Base-by-base conservation (phyloP, 2,888 invertebrate genomes). In the Linnaemya tessellans region DNA sequence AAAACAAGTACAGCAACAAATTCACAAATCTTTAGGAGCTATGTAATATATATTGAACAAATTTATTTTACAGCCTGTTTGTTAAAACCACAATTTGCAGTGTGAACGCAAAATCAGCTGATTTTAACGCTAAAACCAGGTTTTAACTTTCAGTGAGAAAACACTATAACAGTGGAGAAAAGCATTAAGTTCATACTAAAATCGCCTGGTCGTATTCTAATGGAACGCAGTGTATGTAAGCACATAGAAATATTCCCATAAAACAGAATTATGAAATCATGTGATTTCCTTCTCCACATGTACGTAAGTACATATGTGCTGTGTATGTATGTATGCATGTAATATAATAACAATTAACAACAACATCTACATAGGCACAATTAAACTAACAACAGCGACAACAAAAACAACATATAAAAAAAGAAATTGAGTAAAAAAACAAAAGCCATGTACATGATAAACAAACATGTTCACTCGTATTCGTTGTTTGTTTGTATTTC, bases 251-350 rank as follows among this genome's bases (percentile, higher is more conserved):
- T 9, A 65, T 84, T 74, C 43, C 79, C 56, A 80, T 70, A 83
- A 71, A 81, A 51, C 41, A 20, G 70, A 60, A 75, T 79, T 73
- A 80, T 78, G 67, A 80, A 84, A 80, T 84, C 84, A 84, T 84
- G 84, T 84, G 84, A 84, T 84, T 84, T 80, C 77, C 80, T 84
- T 46, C 35, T 22, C 62, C 22, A 56, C n/a, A 75, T 8, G 15
- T 49, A 25, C 2, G 25, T 30, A n/a, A n/a, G n/a, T n/a, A n/a
- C n/a, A n/a, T 30, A 30, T 13, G 20, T 58, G 30, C 58, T 25
- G 22, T 22, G 22, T 56, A 56, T 3, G 1, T 56, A 20, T 20
- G 46, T n/a, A 49, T 15, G 15, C 13, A 15, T 43, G 13, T 43
- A 13, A 43, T 43, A 51, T 10, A 11, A 25, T n/a, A 56, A 56